Base-by-base conservation (phyloP, 2,888 invertebrate genomes). In the Tachina fera region DNA sequence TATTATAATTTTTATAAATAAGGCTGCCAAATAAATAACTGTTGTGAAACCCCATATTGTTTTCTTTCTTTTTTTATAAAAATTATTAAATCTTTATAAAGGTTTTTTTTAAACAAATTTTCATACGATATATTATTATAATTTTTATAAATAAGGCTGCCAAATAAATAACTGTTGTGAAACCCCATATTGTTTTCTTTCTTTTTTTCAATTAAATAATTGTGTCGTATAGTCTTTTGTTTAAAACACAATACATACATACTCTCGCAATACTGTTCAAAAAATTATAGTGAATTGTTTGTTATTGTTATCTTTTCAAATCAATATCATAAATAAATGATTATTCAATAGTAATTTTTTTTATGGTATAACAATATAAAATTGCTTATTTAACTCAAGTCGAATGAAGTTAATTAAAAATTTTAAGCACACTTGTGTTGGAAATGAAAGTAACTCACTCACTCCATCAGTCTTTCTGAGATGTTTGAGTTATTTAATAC, bases 251-350 rank as follows among this genome's bases (percentile, higher is more conserved):
- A n/a, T 31, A 16, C 13, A 39, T 60, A n/a, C n/a, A 31, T 31
- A 31, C 31, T 31, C 6, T 31, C 31, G 31, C 31, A 31, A 31
- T 31, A 56, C 19, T 71, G 22, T 43, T 58, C 43, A 45, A 58
- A 31, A n/a, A 56, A 71, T 31, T 22, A n/a, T 22, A 61, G 16
- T 58, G 45, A 58, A 58, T 74, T 49, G 41, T 14, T 39, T 31
- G 31, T 49, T 72, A n/a, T 47, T 60, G 11, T 61, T 19, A 13
- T 39, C 39, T 71, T 58, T 60, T 13, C 47, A 9, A 49, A 6
- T 31, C 39, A 60, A 71, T 51, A 19, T n/a, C 22, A 75, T 43
- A 71, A 71, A 22, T 39, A 61, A 61, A 75, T 76, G 31, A 31
- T 31, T 31, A 31, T 76, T 76, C 22, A 61, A 45, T 76, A 16